Percentiles rank a stretch among this genome's conserved stretches.
These are phyloP conservation scores for Mycogona germanica DNA, from an alignment of 2,888 invertebrate genomes.

Conservation along the genomic window DNA sequence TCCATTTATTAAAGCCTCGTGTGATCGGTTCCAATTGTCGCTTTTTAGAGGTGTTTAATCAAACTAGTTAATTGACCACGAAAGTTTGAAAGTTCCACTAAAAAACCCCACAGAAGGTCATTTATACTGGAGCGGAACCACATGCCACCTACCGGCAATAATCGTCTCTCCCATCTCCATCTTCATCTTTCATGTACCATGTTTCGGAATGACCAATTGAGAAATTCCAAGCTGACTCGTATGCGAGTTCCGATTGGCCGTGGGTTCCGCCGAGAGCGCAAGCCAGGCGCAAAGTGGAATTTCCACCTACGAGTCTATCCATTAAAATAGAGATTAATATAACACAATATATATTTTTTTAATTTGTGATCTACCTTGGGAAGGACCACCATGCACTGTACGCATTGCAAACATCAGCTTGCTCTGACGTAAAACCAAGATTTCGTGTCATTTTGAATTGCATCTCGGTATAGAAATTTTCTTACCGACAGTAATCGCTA, in stretches of 20 bases:
- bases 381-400: no score
- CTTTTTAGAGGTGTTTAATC: no score
- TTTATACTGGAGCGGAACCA: no score
- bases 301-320: neutral
- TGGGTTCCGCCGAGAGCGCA: slow-evolving; percentile 7
- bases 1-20: neutral
- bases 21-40: no score
- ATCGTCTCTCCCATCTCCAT: slow-evolving; percentile 11
- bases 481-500: slow-evolving; percentile 10
- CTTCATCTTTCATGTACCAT: slow-evolving; percentile 13
- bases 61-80: no score
- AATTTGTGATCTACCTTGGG: no score
- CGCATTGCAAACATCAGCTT: no score
- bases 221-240: neutral
- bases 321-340: neutral
- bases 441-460: neutral
- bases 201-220: neutral
- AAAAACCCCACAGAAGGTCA: no score
- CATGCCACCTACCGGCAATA: slow-evolving; percentile 10
- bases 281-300: neutral
- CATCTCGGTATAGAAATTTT: neutral
- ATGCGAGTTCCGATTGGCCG: slow-evolving; percentile 1
- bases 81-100: no score
- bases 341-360: no score
- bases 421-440: no score